phyloP scores from a whole-genome alignment of 2,888 invertebrate genomes.

The Mesorhabditis sp. region DNA sequence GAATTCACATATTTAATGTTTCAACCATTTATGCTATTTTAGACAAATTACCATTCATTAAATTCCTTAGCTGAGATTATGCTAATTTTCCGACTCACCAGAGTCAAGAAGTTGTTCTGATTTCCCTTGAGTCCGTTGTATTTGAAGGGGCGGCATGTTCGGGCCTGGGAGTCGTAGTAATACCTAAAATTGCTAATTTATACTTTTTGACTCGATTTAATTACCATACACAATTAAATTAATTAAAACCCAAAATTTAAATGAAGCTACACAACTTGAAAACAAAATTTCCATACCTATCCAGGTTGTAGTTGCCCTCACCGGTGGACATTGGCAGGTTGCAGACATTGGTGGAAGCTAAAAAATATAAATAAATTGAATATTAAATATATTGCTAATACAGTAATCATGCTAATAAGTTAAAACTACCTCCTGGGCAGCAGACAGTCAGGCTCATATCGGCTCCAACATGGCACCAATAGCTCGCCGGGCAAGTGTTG shows the following conservation, averaged over 20 bases:
- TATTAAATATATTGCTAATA: not conserved
- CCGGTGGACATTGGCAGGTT: conserved; percentile 55
- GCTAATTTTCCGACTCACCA: conserved; percentile 18
- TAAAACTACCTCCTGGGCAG: conserved; percentile 45
- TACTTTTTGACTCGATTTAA: not conserved
- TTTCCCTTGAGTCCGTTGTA: conserved; percentile 57
- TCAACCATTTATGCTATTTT: not conserved
- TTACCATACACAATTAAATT: not conserved
- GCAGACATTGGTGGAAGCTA: conserved; percentile 51
- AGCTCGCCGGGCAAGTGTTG: conserved; percentile 51
- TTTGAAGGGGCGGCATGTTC: conserved; percentile 50
- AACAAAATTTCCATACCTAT: conserved; percentile 21
- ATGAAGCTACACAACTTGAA: not conserved
- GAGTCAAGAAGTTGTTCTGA: conserved; percentile 56
- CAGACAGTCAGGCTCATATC: conserved; percentile 53
- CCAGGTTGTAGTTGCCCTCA: conserved; percentile 53
- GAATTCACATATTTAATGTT: not conserved
- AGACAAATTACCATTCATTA: too few species aligned
- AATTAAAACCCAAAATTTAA: not conserved
- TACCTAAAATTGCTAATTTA: conserved; percentile 15
- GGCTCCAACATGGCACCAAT: conserved; percentile 57
- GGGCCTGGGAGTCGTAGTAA: conserved; percentile 48
- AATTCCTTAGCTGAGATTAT: not conserved
- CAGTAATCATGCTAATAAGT: not conserved
- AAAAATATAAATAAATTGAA: conserved; percentile 8